phyloP scores from a whole-genome alignment of 1,140 invertebrate genomes.

The Lanistes nyassanus region DNA sequence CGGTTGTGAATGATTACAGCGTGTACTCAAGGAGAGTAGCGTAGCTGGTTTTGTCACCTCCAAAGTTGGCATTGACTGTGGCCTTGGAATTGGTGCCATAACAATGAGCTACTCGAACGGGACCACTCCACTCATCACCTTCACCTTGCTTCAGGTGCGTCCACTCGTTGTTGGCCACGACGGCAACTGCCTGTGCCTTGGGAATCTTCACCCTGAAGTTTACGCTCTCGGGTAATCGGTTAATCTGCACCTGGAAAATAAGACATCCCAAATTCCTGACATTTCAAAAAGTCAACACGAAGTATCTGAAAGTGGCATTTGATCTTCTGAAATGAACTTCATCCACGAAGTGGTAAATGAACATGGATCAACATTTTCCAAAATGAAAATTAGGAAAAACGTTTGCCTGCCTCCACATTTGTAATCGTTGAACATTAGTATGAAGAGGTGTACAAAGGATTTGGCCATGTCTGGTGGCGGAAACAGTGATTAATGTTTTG shows the following conservation, averaged over 20 bases:
- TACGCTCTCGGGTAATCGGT: constrained; percentile 35
- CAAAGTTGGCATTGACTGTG: constrained; percentile 64
- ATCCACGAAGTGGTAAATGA: too few species aligned
- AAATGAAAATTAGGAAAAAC: too few species aligned
- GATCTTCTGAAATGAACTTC: too few species aligned
- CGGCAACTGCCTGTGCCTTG: constrained; percentile 57
- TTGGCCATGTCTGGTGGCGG: too few species aligned
- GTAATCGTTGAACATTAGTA: too few species aligned
- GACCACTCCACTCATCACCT: constrained; percentile 57
- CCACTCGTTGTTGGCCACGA: constrained; percentile 63
- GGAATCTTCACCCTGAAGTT: constrained; percentile 61
- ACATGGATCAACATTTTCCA: not conserved
- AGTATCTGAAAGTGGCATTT: too few species aligned
- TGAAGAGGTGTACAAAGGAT: too few species aligned
- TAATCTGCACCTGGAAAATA: constrained; percentile 33
- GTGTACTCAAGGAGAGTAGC: constrained; percentile 63
- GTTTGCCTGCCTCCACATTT: too few species aligned
- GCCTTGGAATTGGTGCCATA: constrained; percentile 49
- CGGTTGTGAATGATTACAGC: constrained; percentile 37
- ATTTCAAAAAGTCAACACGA: too few species aligned
- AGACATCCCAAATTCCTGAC: too few species aligned
- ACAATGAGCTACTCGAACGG: constrained; percentile 43
- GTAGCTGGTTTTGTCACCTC: constrained; percentile 60
- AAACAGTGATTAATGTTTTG: too few species aligned
- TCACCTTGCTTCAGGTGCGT: constrained; percentile 56